Percentiles rank a stretch among this genome's conserved stretches.
These are phyloP conservation scores for Lottia gigantea DNA, from an alignment of 2,888 invertebrate genomes.

Conservation along the genomic window DNA sequence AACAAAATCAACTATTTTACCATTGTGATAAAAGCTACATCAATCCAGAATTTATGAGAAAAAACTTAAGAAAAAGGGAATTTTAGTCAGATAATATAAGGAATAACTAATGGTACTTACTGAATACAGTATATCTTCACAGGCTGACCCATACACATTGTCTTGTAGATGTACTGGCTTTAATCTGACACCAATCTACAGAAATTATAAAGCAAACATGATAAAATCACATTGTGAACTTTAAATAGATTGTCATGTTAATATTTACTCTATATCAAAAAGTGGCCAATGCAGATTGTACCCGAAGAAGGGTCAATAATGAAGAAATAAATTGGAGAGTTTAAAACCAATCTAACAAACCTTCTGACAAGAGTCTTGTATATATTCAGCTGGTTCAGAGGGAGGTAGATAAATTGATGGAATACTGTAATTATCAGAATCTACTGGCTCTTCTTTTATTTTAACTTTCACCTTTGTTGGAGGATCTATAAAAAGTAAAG, in stretches of 20 bases:
- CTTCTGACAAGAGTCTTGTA: slow-evolving; percentile 46
- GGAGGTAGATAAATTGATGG: slow-evolving; percentile 33
- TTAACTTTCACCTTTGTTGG: slow-evolving; percentile 26
- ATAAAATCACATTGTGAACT: not conserved
- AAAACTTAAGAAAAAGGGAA: too few relatives aligned
- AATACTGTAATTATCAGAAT: not conserved
- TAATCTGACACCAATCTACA: slow-evolving; percentile 49
- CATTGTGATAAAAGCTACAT: too few relatives aligned
- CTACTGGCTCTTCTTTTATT: slow-evolving; percentile 26
- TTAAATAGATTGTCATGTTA: not conserved
- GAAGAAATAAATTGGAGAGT: not conserved
- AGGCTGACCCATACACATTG: slow-evolving; percentile 33
- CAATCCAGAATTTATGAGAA: too few relatives aligned
- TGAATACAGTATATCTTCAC: slow-evolving; percentile 37
- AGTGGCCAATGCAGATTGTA: not conserved
- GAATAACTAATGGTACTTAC: slow-evolving; percentile 26
- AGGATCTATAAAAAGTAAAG: slow-evolving; percentile 21
- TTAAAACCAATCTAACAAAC: slow-evolving; percentile 24
- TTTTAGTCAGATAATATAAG: too few relatives aligned
- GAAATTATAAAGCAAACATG: not conserved
- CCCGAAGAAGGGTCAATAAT: not conserved
- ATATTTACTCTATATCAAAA: too few relatives aligned
- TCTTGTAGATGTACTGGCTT: slow-evolving; percentile 38
- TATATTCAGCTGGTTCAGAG: slow-evolving; percentile 39
- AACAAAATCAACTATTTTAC: too few relatives aligned